phyloP scores from a whole-genome alignment of 2,888 invertebrate species.

The Xestia sexstrigata region DNA sequence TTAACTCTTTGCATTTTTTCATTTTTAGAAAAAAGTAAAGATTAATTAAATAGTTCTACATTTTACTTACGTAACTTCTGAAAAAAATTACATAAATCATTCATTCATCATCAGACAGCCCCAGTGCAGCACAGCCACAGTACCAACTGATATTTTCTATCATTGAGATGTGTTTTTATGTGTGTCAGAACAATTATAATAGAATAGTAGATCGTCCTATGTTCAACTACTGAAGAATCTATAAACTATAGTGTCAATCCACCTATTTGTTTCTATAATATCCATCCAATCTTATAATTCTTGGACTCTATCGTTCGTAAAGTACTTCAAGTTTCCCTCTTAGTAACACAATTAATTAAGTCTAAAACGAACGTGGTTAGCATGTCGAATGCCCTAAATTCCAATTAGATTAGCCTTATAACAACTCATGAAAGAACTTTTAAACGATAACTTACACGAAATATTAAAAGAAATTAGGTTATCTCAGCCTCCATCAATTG shows the following conservation, averaged over 20 bases:
- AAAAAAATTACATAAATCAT: not conserved
- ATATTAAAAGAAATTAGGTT: conserved; percentile 40
- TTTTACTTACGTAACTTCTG: not conserved
- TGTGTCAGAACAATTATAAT: too few relatives aligned
- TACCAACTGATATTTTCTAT: not conserved
- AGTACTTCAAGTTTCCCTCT: not conserved
- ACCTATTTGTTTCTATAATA: not conserved
- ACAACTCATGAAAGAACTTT: conserved; percentile 33
- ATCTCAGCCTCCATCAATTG: conserved; percentile 35
- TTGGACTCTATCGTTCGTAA: not conserved
- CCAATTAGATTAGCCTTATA: conserved; percentile 33
- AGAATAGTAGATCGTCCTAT: not conserved
- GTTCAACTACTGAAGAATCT: not conserved
- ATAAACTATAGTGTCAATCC: not conserved
- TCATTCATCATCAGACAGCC: too few relatives aligned
- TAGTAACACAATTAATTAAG: conserved; percentile 18
- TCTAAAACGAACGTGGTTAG: conserved; percentile 15
- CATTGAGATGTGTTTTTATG: too few relatives aligned
- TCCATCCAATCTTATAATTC: not conserved
- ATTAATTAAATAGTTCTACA: not conserved
- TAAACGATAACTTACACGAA: conserved; percentile 50
- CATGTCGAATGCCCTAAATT: conserved; percentile 42
- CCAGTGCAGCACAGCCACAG: not conserved
- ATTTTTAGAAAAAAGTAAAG: not conserved
- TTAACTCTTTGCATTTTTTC: not conserved